Evolutionary conservation across 2,888 invertebrate species (phyloP).

Genomic region (Phalera bucephala): DNA sequence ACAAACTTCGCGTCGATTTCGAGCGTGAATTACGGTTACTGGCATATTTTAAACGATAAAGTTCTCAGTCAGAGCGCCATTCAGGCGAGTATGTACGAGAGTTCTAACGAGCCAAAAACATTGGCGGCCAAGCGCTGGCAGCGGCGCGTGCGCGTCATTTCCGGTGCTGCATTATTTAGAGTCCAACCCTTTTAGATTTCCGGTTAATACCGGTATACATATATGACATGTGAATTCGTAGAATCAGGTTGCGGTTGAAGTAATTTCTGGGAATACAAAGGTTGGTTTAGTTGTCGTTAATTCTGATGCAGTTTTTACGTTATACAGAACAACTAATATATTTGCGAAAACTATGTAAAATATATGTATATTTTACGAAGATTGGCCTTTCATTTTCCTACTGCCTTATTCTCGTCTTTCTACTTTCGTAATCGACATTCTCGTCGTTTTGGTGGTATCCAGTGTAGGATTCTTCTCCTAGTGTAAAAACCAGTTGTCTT

Average conservation of each 20-base stretch:
- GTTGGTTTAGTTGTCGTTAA: no score
- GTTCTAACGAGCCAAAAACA: constrained; percentile 39
- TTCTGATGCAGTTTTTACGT: no score
- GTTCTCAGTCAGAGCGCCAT: constrained; percentile 32
- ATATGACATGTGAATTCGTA: constrained; percentile 4
- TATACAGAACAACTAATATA: no score
- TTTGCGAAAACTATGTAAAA: no score
- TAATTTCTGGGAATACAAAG: no score
- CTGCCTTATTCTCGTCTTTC: no score
- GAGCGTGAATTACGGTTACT: constrained; percentile 24
- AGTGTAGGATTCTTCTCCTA: no score
- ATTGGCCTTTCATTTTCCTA: no score
- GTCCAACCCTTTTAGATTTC: constrained; percentile 46
- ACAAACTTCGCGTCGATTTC: constrained; percentile 13
- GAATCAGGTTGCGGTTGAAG: not conserved
- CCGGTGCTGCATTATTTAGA: constrained; percentile 47
- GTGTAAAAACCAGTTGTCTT: no score
- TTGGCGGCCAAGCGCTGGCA: constrained; percentile 32
- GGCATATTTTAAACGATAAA: constrained; percentile 29
- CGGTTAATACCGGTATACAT: constrained; percentile 29
- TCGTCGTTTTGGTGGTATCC: no score
- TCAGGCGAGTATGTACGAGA: constrained; percentile 25
- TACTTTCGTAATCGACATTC: no score
- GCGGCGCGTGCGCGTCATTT: constrained; percentile 45
- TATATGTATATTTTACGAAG: no score